phyloP scores from a whole-genome alignment of 2,797 vertebrate genomes.

The Cyprinella venusta region DNA sequence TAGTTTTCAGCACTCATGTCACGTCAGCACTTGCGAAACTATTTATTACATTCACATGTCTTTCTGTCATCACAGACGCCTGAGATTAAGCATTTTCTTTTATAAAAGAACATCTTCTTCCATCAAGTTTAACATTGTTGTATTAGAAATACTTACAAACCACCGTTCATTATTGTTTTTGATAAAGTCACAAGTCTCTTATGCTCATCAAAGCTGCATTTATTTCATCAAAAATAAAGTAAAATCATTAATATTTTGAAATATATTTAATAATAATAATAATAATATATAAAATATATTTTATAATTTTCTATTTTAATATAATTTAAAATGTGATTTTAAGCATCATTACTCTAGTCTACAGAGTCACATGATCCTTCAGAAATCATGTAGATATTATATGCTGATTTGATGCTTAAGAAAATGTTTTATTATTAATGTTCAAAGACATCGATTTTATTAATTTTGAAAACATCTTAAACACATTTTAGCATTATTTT shows the following conservation, averaged over 20 bases:
- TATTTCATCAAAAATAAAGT: neutral
- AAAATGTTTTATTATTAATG: neutral
- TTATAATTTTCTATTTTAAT: neutral
- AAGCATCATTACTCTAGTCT: neutral
- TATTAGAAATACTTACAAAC: neutral
- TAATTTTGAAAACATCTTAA: neutral
- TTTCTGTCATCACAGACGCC: neutral
- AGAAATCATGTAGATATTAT: neutral
- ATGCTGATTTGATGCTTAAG: neutral
- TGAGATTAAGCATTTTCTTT: neutral
- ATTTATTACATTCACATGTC: constrained; percentile 2
- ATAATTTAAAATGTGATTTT: neutral
- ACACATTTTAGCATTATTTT: no score
- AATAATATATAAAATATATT: no score
- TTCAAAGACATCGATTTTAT: neutral
- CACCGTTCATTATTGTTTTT: neutral
- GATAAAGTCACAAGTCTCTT: neutral
- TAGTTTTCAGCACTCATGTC: neutral
- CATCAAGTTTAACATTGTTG: neutral
- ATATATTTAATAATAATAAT: no score
- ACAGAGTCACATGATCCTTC: neutral
- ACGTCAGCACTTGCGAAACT: neutral
- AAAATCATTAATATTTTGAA: neutral
- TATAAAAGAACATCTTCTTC: neutral
- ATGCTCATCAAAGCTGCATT: neutral